Evolutionary conservation across 2,888 invertebrate species (phyloP), one percentile per base, ranked within the genome.

Genomic region (Strigamia crassipes): DNA sequence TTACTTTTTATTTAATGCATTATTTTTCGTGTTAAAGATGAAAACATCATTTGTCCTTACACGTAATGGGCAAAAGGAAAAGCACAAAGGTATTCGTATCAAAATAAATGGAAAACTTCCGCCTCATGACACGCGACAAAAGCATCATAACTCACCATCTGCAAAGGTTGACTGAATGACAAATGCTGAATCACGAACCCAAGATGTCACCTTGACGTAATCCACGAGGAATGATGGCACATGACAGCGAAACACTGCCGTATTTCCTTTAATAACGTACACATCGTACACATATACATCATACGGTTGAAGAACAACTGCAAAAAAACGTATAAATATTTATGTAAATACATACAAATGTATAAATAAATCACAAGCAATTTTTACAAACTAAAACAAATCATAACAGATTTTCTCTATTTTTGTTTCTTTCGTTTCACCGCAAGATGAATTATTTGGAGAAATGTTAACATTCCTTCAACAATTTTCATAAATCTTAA

Each of bases 171-270:
- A 81, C 51, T 81, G 81, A 42, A 81, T 81, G 78, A 81, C 81
- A 51, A 81, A 81, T 41, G 81, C 81, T 42, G 81, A 81, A 77
- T 83, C 83, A 27, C 82, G 82, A 38, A 83, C 82, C 85, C 85
- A 85, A 23, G 84, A 83, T 31, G 84, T 83, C 10, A 85, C 84
- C 23, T 83, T 83, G 12, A 85, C 84, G 80, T 85, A 84, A 78
- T 85, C 84, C 23, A 83, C 82, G 5, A 85, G 84, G 8, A 83
- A 83, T 18, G 84, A 83, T 5, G 85, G 85, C 12, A 88, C 86
- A 80, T 85, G 85, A 83, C 88, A 88, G 61, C 85, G 85, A 80
- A 88, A 86, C 10, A 88, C 87, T 4, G 88, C 88, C 1, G 88
- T 88, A 81, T 81, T 81, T n/a, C 41, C 73, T 77, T 42, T 81